Base-by-base conservation (phyloP, 2,797 vertebrate species). In the Schizothorax lantsangensis region DNA sequence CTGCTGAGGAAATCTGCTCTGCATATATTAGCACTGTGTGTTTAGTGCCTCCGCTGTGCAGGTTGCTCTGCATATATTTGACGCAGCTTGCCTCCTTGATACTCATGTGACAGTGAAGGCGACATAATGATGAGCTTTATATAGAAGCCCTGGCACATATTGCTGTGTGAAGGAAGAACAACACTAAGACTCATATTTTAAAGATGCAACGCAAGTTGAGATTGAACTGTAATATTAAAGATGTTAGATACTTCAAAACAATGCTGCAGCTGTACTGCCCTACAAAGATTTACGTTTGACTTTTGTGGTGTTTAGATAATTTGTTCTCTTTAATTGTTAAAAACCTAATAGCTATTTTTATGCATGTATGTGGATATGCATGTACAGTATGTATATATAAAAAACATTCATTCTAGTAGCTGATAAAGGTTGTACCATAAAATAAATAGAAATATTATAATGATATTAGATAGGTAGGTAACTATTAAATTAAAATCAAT, bases 1-100 rank as follows among this genome's bases (percentile, higher is more conserved):
- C 81, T 79, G 75, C 68, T 84, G 81, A 64, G 86, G 85, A 86
- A 86, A 86, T 86, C 75, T 87, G 86, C 74, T 62, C 54, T 84
- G 81, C 81, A 87, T 83, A 79, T 87, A 86, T 74, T 86, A 86
- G 26, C 85, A 81, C 43, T 81, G 69, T 86, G 86, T 84, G 81
- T 79, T 79, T 81, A 54, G 86, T 79, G 66, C 75, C 81, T 83
- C 74, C 1, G 33, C 86, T 84, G 75, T 72, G 86, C 81, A 83
- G 86, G 81, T 72, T 79, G 64, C 81, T 79, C 74, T 75, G 86
- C 81, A 87, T 84, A 87, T 52, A 84, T 87, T 84, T 86, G 79
- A 57, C 74, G 43, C 81, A 72, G 86, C 47, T 83, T 59, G 66
- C 47, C 77, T 71, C 75, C 66, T 80, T 87, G 81, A 84, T 84